Evolutionary conservation across 2,113 vertebrate species (phyloP).

Genomic region (Protomyctophum bolini): DNA sequence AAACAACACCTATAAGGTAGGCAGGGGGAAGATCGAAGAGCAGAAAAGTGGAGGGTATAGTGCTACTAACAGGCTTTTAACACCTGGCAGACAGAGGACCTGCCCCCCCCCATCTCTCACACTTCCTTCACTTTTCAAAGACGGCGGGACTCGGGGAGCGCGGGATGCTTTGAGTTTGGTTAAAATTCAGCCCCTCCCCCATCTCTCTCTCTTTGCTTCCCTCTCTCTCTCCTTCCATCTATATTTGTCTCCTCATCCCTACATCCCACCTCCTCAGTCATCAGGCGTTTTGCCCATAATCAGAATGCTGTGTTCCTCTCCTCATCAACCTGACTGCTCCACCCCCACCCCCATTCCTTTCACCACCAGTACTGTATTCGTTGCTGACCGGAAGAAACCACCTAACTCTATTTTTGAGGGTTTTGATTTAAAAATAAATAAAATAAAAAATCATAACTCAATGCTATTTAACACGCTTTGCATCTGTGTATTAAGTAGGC

Average conservation of each 20-base stretch:
- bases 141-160: constrained; percentile 40
- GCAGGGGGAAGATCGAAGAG: constrained; percentile 46
- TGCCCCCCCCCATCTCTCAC: constrained; percentile 57
- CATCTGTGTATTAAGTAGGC: too few species aligned
- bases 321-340: background rate
- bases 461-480: too few species aligned
- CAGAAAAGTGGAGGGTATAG: constrained; percentile 15
- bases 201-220: constrained; percentile 8
- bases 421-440: too few species aligned
- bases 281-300: constrained; percentile 76
- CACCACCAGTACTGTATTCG: too few species aligned
- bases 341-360: background rate
- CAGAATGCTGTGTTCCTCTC: constrained; percentile 63
- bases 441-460: too few species aligned
- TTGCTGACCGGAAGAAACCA: too few species aligned
- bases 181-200: constrained; percentile 71
- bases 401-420: too few species aligned
- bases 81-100: constrained; percentile 48
- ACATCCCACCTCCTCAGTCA: constrained; percentile 39
- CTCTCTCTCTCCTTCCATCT: constrained; percentile 21
- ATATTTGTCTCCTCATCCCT: constrained; percentile 37
- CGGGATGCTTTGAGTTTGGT: constrained; percentile 66
- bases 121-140: constrained; percentile 62
- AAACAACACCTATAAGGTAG: constrained; percentile 2
- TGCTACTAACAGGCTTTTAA: constrained; percentile 63